Evolutionary conservation across 2,113 vertebrate species (phyloP).

Genomic region (Myiozetetes cayanensis): DNA sequence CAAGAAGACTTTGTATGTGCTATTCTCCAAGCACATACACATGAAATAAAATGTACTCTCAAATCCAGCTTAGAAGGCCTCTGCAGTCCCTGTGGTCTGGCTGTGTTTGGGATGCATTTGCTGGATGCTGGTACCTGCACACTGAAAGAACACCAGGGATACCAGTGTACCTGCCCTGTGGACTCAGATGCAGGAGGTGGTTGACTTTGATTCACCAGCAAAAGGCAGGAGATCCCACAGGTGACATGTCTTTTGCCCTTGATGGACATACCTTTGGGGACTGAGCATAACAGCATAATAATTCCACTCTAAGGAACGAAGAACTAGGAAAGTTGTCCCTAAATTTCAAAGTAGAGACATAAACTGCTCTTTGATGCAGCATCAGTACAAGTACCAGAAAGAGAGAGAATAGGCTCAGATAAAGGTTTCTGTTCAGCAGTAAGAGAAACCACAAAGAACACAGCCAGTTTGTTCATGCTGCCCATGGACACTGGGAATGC

Average conservation of each 20-base stretch:
- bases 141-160: fast-evolving
- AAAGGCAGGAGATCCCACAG: neutral
- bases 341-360: fast-evolving
- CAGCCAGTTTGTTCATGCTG: neutral
- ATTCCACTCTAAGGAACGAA: neutral
- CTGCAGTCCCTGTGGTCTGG: neutral
- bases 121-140: neutral
- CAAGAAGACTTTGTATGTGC: neutral
- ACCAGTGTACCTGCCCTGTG: fast-evolving
- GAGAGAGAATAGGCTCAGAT: neutral
- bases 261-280: neutral
- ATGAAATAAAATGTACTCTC: neutral
- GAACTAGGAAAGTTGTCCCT: neutral
- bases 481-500: too few relatives aligned
- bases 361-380: neutral
- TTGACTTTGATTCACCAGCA: neutral
- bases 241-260: neutral
- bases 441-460: neutral
- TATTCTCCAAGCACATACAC: neutral
- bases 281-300: neutral
- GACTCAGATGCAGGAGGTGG: neutral
- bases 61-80: neutral
- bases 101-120: neutral
- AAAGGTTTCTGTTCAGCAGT: neutral
- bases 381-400: neutral